Percentiles rank a stretch among this genome's conserved stretches.
Conservation (phyloP, 2,797 vertebrate genomes). For the Philypnodon macrostomus region DNA sequence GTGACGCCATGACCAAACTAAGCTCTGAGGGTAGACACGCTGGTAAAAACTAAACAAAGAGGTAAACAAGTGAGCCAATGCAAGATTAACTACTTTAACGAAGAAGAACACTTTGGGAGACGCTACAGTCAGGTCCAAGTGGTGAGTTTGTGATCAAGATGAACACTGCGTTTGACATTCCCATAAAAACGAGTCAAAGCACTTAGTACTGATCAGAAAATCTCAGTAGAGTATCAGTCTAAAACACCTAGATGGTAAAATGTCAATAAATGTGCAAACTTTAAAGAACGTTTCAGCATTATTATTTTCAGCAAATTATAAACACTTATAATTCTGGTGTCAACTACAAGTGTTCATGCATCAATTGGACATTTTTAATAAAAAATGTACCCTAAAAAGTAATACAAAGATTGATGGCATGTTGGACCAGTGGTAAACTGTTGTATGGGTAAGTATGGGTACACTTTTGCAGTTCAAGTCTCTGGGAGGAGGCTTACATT, state of each 20-base stretch:
- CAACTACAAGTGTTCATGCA: too few relatives aligned
- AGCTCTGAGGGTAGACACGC: conserved; percentile 46
- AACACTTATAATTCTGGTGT: too few relatives aligned
- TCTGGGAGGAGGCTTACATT: too few relatives aligned
- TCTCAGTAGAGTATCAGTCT: conserved; percentile 32
- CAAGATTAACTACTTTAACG: conserved; percentile 37
- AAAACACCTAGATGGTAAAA: conserved; percentile 8
- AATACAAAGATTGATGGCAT: too few relatives aligned
- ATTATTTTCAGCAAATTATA: too few relatives aligned
- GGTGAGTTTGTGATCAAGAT: conserved; percentile 36
- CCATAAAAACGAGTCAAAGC: conserved; percentile 34
- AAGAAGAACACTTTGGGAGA: conserved; percentile 73
- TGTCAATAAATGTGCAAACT: not conserved
- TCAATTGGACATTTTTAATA: too few relatives aligned
- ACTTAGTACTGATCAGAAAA: conserved; percentile 20
- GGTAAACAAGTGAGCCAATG: conserved; percentile 13
- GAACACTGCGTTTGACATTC: conserved; percentile 31
- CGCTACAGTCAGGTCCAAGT: conserved; percentile 45
- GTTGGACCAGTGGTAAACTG: too few relatives aligned
- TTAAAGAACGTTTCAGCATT: too few relatives aligned
- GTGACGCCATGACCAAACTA: conserved; percentile 43
- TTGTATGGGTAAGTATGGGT: too few relatives aligned
- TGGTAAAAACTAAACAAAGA: conserved; percentile 27
- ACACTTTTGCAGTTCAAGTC: too few relatives aligned
- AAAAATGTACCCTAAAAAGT: too few relatives aligned